Conservation (phyloP, 2,113 vertebrate species). For the Spilogale gracilis region DNA sequence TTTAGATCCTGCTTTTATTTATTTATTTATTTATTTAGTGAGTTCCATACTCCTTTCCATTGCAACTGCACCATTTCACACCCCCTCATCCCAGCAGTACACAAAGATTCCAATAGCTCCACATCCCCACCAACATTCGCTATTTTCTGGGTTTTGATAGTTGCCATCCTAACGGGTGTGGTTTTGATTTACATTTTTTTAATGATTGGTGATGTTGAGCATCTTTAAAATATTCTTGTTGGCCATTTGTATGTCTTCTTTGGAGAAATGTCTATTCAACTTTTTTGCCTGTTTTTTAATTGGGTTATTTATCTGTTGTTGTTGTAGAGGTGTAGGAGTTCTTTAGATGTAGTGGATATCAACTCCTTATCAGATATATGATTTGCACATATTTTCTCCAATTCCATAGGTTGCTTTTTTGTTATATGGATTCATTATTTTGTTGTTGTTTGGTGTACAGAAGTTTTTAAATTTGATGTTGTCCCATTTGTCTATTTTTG, state of each 20-base stretch:
- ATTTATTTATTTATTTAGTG: background rate
- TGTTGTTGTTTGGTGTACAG: background rate
- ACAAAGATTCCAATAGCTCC: background rate
- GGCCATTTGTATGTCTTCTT: background rate
- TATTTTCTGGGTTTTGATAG: background rate
- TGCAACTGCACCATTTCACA: background rate
- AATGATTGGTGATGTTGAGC: background rate
- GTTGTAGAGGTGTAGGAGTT: background rate
- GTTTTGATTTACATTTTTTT: conserved; percentile 2
- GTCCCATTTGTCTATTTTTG: background rate
- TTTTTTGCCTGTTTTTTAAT: background rate
- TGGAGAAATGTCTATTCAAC: background rate
- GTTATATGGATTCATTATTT: background rate
- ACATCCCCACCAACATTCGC: background rate
- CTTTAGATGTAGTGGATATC: background rate
- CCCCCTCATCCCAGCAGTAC: background rate
- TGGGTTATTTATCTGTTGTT: background rate
- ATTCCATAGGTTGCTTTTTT: background rate
- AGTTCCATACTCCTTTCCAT: background rate
- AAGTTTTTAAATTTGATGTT: background rate
- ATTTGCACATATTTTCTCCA: background rate
- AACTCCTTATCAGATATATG: background rate
- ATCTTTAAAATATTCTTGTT: background rate
- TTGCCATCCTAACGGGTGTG: background rate
- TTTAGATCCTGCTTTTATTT: background rate